Percentiles rank a stretch among this genome's conserved stretches.
Conservation (phyloP, 2,888 invertebrate genomes). For the Chydorus sphaericus region DNA sequence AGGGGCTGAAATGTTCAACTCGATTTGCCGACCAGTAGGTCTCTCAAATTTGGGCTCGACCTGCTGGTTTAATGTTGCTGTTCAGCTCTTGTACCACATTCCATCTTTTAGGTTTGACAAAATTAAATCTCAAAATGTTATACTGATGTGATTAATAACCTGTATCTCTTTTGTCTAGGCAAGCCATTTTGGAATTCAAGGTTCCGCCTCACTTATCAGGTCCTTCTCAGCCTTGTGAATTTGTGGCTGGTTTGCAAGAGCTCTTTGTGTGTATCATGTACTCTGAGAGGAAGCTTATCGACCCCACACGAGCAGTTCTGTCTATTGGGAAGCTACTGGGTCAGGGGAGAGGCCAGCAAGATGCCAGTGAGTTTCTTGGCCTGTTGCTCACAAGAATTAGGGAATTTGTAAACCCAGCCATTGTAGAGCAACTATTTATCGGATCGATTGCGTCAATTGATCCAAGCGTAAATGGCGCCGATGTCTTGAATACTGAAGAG, state of each 20-base stretch:
- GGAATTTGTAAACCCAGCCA: neutral
- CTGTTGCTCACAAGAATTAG: neutral
- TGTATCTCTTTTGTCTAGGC: no score
- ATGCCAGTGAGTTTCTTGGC: neutral
- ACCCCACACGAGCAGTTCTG: neutral
- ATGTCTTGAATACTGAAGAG: neutral
- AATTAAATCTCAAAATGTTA: no score
- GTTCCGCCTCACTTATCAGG: neutral
- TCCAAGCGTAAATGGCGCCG: no score
- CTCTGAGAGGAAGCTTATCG: neutral
- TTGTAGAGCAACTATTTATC: neutral
- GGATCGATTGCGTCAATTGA: neutral
- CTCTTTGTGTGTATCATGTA: neutral
- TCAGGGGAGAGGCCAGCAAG: neutral
- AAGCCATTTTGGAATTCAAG: neutral
- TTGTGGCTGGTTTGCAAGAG: neutral
- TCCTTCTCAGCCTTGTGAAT: neutral
- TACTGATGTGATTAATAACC: no score
- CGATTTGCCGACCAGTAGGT: neutral
- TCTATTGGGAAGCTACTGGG: slow-evolving; percentile 3
- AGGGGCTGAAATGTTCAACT: neutral
- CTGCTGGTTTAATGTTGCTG: neutral
- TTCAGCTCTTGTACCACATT: neutral
- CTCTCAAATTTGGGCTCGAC: neutral
- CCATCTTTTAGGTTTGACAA: no score